Evolutionary conservation across 2,888 invertebrate species (phyloP), one percentile per base, ranked within the genome.

Genomic region (Vanessa cardui): DNA sequence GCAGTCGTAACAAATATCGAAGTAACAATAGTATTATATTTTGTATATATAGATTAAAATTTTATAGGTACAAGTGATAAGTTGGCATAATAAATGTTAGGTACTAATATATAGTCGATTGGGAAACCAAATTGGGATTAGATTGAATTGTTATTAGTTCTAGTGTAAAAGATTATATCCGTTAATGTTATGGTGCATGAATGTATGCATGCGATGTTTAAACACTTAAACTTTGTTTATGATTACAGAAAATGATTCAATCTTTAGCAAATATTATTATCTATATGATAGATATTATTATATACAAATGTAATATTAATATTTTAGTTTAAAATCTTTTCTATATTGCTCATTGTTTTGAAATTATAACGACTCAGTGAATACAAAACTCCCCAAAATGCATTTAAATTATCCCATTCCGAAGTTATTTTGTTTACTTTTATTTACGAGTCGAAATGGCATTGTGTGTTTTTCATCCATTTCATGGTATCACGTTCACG

Each of bases 11-110:
- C 15, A 9, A 64, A 73, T 75, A 75, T 74, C 73, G 54, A 50
- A 68, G 63, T 65, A 68, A 74, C 33, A 59, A 49, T 79, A 79
- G 78, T 76, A 79, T 79, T 79, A 77, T 78, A 74, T 76, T 72
- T 72, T 76, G 77, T 82, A 77, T 73, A 75, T 79, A 79, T 77
- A 81, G 78, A n/a, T 82, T 79, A 72, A 59, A 44, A 73, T 77
- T 77, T 67, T 82, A 84, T 87, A 87, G 86, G 89, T 89, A 90
- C 88, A 89, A 89, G 86, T 85, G 80, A 80, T 79, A 46, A 46
- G 49, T 66, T 69, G 62, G 49, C 70, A 66, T 66, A 67, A 66
- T 64, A 65, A 58, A 54, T 31, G 16, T 15, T 54, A 26, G 52
- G 52, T 54, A 54, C 26, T 54, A 54, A 54, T 54, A 49, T 60